Conservation (phyloP, 2,113 vertebrate genomes). For the Anser brachyrhynchus region DNA sequence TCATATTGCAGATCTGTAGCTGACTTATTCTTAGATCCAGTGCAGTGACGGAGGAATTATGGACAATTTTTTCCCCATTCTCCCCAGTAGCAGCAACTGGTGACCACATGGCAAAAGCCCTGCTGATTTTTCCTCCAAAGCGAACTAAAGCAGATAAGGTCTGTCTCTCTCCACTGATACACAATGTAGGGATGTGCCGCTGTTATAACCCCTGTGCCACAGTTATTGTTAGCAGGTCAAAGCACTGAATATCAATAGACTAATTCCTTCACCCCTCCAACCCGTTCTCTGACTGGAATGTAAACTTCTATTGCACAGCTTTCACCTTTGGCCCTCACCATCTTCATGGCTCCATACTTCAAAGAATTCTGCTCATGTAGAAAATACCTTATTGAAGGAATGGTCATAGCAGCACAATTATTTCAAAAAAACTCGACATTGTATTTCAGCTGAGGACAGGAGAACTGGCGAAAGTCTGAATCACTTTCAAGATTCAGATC, state of each 20-base stretch:
- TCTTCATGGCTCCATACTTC: conserved; percentile 33
- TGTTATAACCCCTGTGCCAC: conserved; percentile 74
- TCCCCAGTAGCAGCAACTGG: background rate
- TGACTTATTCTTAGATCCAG: background rate
- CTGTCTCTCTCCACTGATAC: background rate
- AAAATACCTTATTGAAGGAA: background rate
- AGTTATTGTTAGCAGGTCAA: conserved; percentile 75
- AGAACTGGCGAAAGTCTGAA: conserved; percentile 56
- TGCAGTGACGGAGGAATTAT: background rate
- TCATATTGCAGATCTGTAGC: background rate
- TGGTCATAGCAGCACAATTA: conserved; percentile 47
- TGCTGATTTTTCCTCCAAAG: background rate
- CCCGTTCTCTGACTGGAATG: conserved; percentile 64
- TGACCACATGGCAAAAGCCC: background rate
- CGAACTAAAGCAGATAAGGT: background rate
- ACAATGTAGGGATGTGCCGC: conserved; percentile 64
- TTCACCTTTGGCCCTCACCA: conserved; percentile 68
- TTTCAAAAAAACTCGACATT: conserved; percentile 38
- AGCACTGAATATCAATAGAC: conserved; percentile 80
- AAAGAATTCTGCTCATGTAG: conserved; percentile 33
- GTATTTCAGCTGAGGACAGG: conserved; percentile 35
- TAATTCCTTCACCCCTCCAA: conserved; percentile 53
- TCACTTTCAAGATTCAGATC: conserved; percentile 68
- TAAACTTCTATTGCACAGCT: conserved; percentile 48
- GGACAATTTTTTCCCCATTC: background rate